Conservation (phyloP, 1,140 invertebrate genomes). For the Drosophila orosa region DNA sequence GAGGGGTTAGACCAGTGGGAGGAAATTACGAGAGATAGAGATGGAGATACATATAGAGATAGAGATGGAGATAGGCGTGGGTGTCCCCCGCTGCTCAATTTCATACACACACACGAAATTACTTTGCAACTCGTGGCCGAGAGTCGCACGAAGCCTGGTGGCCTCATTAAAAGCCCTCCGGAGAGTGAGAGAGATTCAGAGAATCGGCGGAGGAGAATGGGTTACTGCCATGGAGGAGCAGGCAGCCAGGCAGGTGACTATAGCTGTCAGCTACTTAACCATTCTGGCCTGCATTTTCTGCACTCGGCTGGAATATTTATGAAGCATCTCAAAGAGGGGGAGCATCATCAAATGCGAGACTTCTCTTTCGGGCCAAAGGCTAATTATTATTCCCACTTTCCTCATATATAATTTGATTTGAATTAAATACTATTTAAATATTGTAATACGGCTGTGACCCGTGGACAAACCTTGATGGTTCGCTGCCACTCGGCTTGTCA, state of each 20-base stretch:
- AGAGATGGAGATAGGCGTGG: conserved; percentile 20
- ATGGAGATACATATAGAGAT: neutral
- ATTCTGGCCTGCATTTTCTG: conserved; percentile 42
- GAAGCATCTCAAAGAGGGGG: conserved; percentile 6
- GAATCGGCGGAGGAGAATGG: neutral
- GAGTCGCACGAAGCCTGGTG: conserved; percentile 46
- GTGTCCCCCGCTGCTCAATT: conserved; percentile 30
- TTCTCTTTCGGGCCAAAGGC: neutral
- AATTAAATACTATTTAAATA: neutral
- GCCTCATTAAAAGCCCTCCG: conserved; percentile 53
- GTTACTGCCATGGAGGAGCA: neutral
- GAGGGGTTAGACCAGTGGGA: no score
- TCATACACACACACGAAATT: conserved; percentile 53
- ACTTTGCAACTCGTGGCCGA: conserved; percentile 65
- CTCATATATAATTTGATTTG: neutral
- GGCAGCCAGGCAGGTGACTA: conserved; percentile 30
- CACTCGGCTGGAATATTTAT: conserved; percentile 38
- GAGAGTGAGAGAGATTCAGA: conserved; percentile 1
- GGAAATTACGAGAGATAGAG: neutral
- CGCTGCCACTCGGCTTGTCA: conserved; percentile 34
- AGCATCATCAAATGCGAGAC: conserved; percentile 9
- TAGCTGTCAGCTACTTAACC: conserved; percentile 29
- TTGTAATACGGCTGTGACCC: neutral
- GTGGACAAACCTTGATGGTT: conserved; percentile 3
- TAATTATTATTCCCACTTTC: neutral